These are phyloP conservation scores for Pristionchus arcanus DNA, from an alignment of 2,888 invertebrate genomes.

Conservation along the genomic window DNA sequence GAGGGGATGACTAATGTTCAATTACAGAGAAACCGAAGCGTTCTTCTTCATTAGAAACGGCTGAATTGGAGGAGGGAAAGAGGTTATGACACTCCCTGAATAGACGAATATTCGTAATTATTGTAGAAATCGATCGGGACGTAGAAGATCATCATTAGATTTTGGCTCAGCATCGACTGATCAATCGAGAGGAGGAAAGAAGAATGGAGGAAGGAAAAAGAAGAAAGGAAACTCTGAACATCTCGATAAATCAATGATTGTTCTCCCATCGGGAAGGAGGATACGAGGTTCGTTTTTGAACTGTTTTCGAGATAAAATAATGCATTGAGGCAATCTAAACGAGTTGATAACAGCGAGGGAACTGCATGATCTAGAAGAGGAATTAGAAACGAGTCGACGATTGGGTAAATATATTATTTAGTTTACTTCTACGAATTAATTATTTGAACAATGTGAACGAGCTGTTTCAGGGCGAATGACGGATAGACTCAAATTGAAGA, in stretches of 20 bases:
- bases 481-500: constrained; percentile 47
- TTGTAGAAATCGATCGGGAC: not conserved
- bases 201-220: not conserved
- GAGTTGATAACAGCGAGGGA: constrained; percentile 27
- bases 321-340: not conserved
- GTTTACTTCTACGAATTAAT: not conserved
- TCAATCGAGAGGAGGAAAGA: constrained; percentile 11
- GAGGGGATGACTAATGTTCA: not conserved
- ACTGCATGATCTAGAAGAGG: constrained; percentile 10
- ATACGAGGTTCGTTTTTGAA: not conserved
- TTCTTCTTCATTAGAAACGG: constrained; percentile 40
- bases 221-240: not conserved
- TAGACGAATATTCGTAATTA: not conserved
- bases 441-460: not conserved
- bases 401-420: not conserved
- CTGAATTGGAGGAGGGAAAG: constrained; percentile 2
- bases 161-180: not conserved
- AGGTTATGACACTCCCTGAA: not conserved
- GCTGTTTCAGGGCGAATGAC: constrained; percentile 43
- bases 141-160: constrained; percentile 3
- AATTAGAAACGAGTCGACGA: constrained; percentile 44
- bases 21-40: constrained; percentile 15
- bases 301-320: not conserved
- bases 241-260: not conserved
- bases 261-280: constrained; percentile 22